Evolutionary conservation across 2,113 vertebrate genomes (phyloP), one percentile per base, ranked within the genome.

Genomic region (Caranx ignobilis): DNA sequence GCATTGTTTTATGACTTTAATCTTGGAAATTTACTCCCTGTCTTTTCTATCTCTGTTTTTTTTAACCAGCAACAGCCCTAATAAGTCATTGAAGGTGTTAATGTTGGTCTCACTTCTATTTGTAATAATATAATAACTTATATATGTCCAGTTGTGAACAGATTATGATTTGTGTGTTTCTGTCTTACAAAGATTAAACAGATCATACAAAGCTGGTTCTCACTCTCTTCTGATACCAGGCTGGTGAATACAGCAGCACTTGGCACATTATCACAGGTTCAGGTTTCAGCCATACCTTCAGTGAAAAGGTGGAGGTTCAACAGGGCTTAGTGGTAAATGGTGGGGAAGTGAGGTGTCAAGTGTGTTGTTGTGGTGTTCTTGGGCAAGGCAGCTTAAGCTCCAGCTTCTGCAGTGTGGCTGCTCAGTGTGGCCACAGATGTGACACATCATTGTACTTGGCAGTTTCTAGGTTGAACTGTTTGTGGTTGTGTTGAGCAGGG

Each of bases 221-320:
- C 18, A 1, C 34, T n/a, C 19, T 16, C 19, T 11, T 41, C 34
- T 50, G n/a, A 31, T 15, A n/a, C 6, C 3, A 12, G 13, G 19
- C 5, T 55, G 2, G 19, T 35, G 64, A 57, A 34, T 52, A 1
- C 6, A 0, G 15, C 56, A 47, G 16, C 19, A 16, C 50, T 15
- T 6, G 15, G 15, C 45, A 63, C 6, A 55, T 56, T 6, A 48
- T 65, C n/a, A 13, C 2, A 15, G 32, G 6, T 79, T 75, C 16
- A 67, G 13, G 52, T 73, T 83, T 67, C 35, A 71, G 52, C 39
- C 55, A 48, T 48, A 55, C 75, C 59, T 35, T 78, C 12, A 52
- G n/a, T 63, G 67, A 68, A 75, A 69, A 6, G 47, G 37, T 26
- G 18, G 19, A 13, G 65, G 32, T 47, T 69, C 13, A 71, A 32